Conservation (phyloP, 2,888 invertebrate genomes). For the Julus scandinavius region DNA sequence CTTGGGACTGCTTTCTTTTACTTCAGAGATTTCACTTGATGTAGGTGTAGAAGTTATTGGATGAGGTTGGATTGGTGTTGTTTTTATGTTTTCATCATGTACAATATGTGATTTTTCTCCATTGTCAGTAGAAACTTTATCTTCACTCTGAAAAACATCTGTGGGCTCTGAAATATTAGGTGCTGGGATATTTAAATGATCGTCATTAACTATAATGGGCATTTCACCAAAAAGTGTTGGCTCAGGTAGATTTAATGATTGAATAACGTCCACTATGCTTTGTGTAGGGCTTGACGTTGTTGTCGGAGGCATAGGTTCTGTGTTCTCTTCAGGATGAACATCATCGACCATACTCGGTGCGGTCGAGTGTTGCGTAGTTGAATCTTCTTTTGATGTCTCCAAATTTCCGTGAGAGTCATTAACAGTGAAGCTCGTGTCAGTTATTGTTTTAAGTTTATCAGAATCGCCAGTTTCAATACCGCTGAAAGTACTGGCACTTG, state of each 20-base stretch:
- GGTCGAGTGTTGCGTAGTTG: neutral
- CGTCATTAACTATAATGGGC: conserved; percentile 15
- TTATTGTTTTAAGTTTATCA: neutral
- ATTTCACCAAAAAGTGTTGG: conserved; percentile 38
- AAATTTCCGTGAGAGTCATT: neutral
- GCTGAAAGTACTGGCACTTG: neutral
- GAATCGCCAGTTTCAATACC: neutral
- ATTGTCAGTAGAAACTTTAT: neutral
- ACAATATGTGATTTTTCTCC: neutral
- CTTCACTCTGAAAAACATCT: neutral
- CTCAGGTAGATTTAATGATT: conserved; percentile 36
- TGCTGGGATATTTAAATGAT: conserved; percentile 15
- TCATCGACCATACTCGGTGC: conserved; percentile 1
- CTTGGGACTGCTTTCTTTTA: neutral
- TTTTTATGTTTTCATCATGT: neutral
- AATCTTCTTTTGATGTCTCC: neutral
- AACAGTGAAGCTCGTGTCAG: conserved; percentile 19
- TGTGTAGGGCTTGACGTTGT: conserved; percentile 9
- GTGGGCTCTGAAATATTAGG: neutral
- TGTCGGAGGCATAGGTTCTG: neutral
- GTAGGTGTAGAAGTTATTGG: neutral
- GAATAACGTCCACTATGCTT: conserved; percentile 47
- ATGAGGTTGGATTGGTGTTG: neutral
- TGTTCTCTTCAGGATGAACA: neutral
- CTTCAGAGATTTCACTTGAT: neutral